Evolutionary conservation across 2,888 invertebrate species (phyloP).

Genomic region (Drosophila algonquin): DNA sequence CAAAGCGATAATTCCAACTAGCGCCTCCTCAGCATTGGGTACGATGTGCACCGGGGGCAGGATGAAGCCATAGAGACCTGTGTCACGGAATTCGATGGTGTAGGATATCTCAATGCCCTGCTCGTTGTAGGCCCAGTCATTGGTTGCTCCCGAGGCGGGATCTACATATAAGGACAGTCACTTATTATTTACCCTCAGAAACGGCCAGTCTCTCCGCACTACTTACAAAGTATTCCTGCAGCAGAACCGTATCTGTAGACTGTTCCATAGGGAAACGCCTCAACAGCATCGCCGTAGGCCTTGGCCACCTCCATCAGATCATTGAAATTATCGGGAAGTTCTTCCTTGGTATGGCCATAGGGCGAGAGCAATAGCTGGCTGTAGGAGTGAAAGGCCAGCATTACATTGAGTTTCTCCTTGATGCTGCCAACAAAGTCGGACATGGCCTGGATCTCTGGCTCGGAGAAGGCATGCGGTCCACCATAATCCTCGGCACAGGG

Average conservation of each 20-base stretch:
- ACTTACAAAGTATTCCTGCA: constrained; percentile 85
- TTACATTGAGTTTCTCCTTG: constrained; percentile 83
- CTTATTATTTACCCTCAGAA: too few species aligned
- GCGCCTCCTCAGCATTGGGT: constrained; percentile 86
- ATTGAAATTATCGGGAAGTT: constrained; percentile 84
- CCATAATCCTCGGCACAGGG: constrained; percentile 83
- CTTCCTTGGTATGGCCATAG: constrained; percentile 84
- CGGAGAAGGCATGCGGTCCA: constrained; percentile 86
- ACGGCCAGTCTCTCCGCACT: too few species aligned
- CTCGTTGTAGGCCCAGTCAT: constrained; percentile 85
- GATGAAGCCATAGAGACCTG: constrained; percentile 87
- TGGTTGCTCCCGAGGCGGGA: constrained; percentile 80
- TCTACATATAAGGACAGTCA: constrained; percentile 62
- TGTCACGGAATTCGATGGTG: constrained; percentile 86
- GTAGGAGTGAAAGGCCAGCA: constrained; percentile 87
- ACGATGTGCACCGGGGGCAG: constrained; percentile 87
- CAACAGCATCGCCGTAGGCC: constrained; percentile 85
- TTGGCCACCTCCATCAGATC: constrained; percentile 84
- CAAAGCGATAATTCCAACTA: constrained; percentile 84
- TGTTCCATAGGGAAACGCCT: constrained; percentile 84
- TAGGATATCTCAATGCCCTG: constrained; percentile 84
- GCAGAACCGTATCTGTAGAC: constrained; percentile 85
- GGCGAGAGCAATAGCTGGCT: constrained; percentile 87
- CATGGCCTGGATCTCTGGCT: constrained; percentile 85
- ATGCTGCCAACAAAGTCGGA: constrained; percentile 84